Evolutionary conservation across 2,888 invertebrate species (phyloP).

Genomic region (Xanthorhoe designata): DNA sequence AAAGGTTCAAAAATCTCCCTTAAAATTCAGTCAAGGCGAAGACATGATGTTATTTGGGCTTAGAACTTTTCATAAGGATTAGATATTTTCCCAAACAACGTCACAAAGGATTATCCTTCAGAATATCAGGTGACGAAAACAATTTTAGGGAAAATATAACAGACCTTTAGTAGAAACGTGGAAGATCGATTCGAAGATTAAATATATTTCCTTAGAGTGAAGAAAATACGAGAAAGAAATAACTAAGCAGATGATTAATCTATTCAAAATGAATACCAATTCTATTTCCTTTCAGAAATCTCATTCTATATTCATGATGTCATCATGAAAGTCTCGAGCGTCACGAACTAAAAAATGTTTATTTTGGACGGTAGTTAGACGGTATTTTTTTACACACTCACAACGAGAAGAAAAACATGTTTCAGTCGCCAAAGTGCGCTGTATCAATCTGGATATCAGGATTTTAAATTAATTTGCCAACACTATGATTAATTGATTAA

Average conservation of each 20-base stretch:
- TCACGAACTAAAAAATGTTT: constrained; percentile 17
- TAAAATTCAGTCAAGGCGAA: not conserved
- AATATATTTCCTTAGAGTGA: not conserved
- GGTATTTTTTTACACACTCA: not conserved
- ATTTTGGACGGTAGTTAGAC: constrained; percentile 14
- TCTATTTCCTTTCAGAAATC: not conserved
- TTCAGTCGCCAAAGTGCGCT: constrained; percentile 3
- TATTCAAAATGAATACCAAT: not conserved
- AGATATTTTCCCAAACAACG: constrained; percentile 31
- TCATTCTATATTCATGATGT: constrained; percentile 4
- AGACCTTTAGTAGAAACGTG: not conserved
- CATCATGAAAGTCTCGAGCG: not conserved
- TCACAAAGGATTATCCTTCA: constrained; percentile 19
- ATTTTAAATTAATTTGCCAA: not conserved
- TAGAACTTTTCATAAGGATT: constrained; percentile 32
- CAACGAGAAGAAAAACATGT: constrained; percentile 7
- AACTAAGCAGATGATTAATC: not conserved
- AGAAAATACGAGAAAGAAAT: not conserved
- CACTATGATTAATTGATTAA: too few relatives aligned
- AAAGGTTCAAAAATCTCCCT: too few relatives aligned
- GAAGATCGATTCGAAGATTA: not conserved
- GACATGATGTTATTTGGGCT: constrained; percentile 30
- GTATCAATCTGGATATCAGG: not conserved
- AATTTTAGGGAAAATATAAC: constrained; percentile 11
- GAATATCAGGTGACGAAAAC: constrained; percentile 28